A percentile compares a stretch with the other conserved stretches of the same genome.
These are phyloP conservation scores for Drosophila suzukii DNA, from an alignment of 1,140 invertebrate genomes.

Conservation along the genomic window DNA sequence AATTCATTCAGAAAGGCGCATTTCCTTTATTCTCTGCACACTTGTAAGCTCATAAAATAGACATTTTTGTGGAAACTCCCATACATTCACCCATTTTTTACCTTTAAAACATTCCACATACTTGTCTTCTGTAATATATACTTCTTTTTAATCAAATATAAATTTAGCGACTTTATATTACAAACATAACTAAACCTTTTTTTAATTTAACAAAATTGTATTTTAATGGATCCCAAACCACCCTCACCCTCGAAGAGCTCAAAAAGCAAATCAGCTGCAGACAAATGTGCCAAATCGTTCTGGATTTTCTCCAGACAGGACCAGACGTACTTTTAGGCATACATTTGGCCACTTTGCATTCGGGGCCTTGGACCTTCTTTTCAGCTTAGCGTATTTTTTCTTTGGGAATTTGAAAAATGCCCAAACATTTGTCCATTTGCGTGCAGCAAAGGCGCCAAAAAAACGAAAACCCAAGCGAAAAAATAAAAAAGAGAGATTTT, in stretches of 20 bases:
- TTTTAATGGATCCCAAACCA: not conserved
- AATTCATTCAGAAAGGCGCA: no score
- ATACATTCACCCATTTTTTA: no score
- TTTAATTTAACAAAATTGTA: not conserved
- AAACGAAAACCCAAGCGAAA: slow-evolving; percentile 23
- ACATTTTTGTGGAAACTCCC: no score
- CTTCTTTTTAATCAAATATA: no score
- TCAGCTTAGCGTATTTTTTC: slow-evolving; percentile 58
- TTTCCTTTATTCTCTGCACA: no score
- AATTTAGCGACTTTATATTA: no score
- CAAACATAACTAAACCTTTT: no score
- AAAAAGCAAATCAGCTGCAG: slow-evolving; percentile 42
- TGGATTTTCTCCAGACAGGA: slow-evolving; percentile 15
- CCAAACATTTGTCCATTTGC: slow-evolving; percentile 73
- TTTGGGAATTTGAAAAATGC: slow-evolving; percentile 67
- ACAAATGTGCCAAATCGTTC: slow-evolving; percentile 48
- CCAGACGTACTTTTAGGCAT: slow-evolving; percentile 65
- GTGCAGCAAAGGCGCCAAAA: slow-evolving; percentile 10
- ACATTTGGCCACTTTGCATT: slow-evolving; percentile 76
- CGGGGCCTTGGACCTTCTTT: slow-evolving; percentile 25
- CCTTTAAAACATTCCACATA: no score
- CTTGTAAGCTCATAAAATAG: no score
- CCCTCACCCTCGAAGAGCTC: not conserved
- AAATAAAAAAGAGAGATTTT: slow-evolving; percentile 48
- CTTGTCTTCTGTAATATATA: no score